phyloP scores from a whole-genome alignment of 2,888 invertebrate genomes.

The Scaptomyza cyrtandrae region DNA sequence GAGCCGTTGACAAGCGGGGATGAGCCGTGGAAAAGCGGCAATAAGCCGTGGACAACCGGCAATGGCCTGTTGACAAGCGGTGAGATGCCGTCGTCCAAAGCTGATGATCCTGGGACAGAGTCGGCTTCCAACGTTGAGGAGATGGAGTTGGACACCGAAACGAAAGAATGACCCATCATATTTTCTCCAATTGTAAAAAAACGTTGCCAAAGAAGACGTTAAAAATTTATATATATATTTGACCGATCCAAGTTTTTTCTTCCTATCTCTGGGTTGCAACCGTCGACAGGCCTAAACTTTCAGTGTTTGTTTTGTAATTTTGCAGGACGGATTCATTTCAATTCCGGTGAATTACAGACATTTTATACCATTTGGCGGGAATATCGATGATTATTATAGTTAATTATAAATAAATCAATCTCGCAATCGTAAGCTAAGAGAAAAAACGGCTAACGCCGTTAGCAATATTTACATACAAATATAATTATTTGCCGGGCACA shows the following conservation, averaged over 20 bases:
- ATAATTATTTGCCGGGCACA: conserved; percentile 1
- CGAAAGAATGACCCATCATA: neutral
- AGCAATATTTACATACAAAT: neutral
- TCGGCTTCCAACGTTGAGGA: neutral
- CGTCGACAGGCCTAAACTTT: neutral
- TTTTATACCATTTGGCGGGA: neutral
- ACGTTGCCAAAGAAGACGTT: too few relatives aligned
- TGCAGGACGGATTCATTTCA: neutral
- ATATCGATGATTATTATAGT: neutral
- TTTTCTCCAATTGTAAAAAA: too few relatives aligned
- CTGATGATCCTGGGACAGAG: neutral
- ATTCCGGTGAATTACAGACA: neutral
- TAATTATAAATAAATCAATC: neutral
- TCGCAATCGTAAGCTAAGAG: neutral
- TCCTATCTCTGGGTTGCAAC: too few relatives aligned
- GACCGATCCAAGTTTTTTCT: neutral
- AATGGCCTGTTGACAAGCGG: neutral
- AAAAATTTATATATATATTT: too few relatives aligned
- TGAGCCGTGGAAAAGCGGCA: neutral
- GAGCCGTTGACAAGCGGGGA: neutral
- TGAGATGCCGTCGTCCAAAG: neutral
- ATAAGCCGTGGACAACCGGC: neutral
- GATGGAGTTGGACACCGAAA: neutral
- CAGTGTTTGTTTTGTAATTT: neutral
- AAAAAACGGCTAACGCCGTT: neutral